These are phyloP conservation scores for Sebastes oblongus DNA, from an alignment of 2,797 vertebrate genomes.

Conservation along the genomic window DNA sequence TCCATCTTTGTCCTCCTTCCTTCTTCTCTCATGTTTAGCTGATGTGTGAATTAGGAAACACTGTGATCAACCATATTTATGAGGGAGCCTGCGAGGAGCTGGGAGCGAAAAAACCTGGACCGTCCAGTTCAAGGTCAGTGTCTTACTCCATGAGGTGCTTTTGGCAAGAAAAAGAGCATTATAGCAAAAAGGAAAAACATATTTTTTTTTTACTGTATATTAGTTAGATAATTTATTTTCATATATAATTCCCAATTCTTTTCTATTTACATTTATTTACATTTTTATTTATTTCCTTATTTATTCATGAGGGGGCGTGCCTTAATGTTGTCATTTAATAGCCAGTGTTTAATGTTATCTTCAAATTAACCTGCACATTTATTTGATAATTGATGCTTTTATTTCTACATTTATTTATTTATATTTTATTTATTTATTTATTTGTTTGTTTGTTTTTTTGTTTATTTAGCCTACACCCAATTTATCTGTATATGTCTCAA, in stretches of 20 bases:
- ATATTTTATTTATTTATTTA: accelerated
- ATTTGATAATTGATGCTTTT: too few relatives aligned
- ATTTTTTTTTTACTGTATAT: background rate
- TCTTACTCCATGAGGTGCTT: background rate
- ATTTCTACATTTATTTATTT: too few relatives aligned
- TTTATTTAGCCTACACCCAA: too few relatives aligned
- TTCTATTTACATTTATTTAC: too few relatives aligned
- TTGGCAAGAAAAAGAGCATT: background rate
- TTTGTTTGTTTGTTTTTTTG: too few relatives aligned
- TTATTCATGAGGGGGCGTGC: too few relatives aligned
- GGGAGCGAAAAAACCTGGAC: conserved; percentile 90
- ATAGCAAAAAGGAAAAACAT: background rate
- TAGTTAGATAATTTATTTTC: background rate
- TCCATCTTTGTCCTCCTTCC: background rate
- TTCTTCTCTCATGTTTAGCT: conserved; percentile 78
- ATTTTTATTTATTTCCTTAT: too few relatives aligned
- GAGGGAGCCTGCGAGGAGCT: conserved; percentile 89
- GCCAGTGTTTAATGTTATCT: too few relatives aligned
- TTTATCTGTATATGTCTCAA: background rate
- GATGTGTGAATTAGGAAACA: conserved; percentile 98
- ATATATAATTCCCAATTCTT: too few relatives aligned
- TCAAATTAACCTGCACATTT: too few relatives aligned
- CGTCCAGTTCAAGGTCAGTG: conserved; percentile 89
- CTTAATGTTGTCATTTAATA: too few relatives aligned
- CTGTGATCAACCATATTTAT: conserved; percentile 94